These are phyloP conservation scores for Columba guinea DNA, from an alignment of 2,797 vertebrate genomes.

Conservation along the genomic window DNA sequence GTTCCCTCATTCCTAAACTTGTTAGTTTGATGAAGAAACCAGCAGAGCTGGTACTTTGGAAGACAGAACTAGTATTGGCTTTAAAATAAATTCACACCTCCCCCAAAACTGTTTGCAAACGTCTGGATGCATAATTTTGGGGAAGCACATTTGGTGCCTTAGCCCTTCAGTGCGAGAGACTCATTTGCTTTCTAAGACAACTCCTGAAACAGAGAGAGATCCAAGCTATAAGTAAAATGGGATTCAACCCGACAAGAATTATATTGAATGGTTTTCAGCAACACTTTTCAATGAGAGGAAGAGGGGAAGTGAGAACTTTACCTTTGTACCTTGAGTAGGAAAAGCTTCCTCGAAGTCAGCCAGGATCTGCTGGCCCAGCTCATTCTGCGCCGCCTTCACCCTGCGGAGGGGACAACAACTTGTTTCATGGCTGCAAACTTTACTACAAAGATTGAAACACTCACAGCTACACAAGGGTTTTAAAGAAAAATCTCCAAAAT, in stretches of 20 bases:
- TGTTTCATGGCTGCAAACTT: background rate
- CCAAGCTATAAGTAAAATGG: background rate
- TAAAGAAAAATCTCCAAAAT: background rate
- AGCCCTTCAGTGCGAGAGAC: background rate
- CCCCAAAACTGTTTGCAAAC: background rate
- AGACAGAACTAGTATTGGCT: background rate
- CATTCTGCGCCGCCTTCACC: slow-evolving; percentile 95
- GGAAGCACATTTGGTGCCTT: background rate
- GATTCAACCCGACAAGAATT: background rate
- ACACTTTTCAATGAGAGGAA: background rate
- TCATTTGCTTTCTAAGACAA: background rate
- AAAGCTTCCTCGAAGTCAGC: slow-evolving; percentile 98
- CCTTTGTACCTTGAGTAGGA: slow-evolving; percentile 96
- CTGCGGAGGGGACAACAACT: slow-evolving; percentile 64
- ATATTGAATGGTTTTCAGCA: background rate
- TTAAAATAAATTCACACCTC: background rate
- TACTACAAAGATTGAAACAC: background rate
- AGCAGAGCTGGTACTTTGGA: background rate
- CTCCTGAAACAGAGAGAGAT: background rate
- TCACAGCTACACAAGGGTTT: background rate
- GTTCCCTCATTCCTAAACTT: background rate
- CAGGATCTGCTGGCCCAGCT: slow-evolving; percentile 96
- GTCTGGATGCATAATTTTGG: background rate
- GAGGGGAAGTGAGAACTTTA: slow-evolving; percentile 65
- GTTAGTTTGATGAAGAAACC: background rate